phyloP scores from a whole-genome alignment of 30 jellyfish, hydroid and myxozoan species.

The Cassiopea xamachana region DNA sequence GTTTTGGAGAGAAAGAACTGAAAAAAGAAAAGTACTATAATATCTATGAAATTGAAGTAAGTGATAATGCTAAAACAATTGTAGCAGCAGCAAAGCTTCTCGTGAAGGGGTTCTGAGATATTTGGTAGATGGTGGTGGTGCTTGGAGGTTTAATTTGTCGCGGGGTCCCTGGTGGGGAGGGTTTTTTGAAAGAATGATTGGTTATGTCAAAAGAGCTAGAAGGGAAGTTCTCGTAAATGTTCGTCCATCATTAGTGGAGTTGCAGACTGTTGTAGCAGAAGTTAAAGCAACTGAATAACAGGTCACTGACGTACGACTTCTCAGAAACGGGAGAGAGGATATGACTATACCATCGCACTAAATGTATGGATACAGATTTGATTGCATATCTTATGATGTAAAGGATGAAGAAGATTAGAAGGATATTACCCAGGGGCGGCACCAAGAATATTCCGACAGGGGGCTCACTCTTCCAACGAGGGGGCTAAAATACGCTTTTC shows the following conservation, averaged over 20 bases:
- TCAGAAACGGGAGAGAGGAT: not conserved
- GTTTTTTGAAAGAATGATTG: conserved; percentile 2
- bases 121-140: conserved; percentile 6
- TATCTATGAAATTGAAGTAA: not conserved
- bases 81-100: not conserved
- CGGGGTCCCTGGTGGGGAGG: not conserved
- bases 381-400: not conserved
- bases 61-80: not conserved
- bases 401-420: not conserved
- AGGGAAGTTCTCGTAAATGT: not conserved
- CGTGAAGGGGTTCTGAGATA: not conserved
- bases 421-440: too few relatives aligned
- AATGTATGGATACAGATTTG: not conserved
- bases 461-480: too few relatives aligned
- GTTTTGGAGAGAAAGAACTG: too few relatives aligned
- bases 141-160: not conserved
- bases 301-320: not conserved
- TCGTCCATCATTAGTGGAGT: not conserved
- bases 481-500: too few relatives aligned
- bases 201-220: not conserved
- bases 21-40: too few relatives aligned
- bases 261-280: not conserved
- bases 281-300: not conserved
- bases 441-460: too few relatives aligned
- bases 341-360: not conserved